Conservation (phyloP, 37 sponge, comb jelly and placozoan genomes). For the Chondrilla cf. caribensis region DNA sequence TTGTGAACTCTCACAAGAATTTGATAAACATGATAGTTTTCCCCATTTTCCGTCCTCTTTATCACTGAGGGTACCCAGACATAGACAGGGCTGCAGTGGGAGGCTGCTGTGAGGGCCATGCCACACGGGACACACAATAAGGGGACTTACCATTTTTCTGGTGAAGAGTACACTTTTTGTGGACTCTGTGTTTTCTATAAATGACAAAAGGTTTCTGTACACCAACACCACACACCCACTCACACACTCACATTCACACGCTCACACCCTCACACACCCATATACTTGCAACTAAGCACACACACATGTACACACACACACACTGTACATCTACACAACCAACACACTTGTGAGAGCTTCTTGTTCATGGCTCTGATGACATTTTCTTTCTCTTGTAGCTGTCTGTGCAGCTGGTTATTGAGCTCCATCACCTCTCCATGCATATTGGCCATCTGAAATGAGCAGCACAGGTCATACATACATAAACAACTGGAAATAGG, state of each 20-base stretch:
- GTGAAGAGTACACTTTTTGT: neutral
- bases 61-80: constrained; percentile 94
- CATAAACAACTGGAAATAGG: no score
- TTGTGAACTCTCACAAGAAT: constrained; percentile 52
- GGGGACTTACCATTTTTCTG: neutral
- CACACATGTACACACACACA: no score
- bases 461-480: neutral
- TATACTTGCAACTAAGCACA: no score
- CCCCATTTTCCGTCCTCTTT: constrained; percentile 65
- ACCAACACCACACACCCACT: no score
- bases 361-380: constrained; percentile 28
- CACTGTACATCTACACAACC: neutral
- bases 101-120: neutral
- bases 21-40: constrained; percentile 87
- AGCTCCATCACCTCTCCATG: constrained; percentile 96
- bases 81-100: constrained; percentile 39
- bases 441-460: constrained; percentile 91
- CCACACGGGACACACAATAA: no score
- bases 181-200: neutral
- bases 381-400: constrained; percentile 49
- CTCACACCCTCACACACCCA: no score
- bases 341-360: constrained; percentile 5
- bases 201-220: neutral
- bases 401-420: constrained; percentile 75
- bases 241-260: no score